Percentiles rank a stretch among this genome's conserved stretches.
These are phyloP conservation scores for Miltochrista miniata DNA, from an alignment of 2,888 invertebrate genomes.

Conservation along the genomic window DNA sequence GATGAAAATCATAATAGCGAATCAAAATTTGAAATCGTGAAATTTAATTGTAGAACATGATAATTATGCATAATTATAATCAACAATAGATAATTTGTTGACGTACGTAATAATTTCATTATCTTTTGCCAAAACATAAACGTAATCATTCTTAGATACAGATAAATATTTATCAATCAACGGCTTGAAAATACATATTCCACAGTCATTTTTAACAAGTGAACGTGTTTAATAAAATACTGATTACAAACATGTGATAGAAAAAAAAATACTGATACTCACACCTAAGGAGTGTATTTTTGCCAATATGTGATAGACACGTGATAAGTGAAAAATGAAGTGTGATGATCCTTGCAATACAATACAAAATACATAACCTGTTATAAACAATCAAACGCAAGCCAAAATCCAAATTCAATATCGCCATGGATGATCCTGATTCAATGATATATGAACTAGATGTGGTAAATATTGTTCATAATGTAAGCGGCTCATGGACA, in stretches of 20 bases:
- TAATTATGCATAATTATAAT: not conserved
- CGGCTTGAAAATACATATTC: slow-evolving; percentile 17
- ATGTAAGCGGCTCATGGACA: slow-evolving; percentile 33
- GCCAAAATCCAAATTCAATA: no score
- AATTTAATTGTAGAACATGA: not conserved
- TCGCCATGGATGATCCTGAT: not conserved
- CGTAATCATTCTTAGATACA: slow-evolving; percentile 36
- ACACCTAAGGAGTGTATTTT: not conserved
- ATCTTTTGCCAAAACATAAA: slow-evolving; percentile 31
- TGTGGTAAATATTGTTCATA: slow-evolving; percentile 32
- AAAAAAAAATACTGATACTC: not conserved
- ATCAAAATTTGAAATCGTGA: no score
- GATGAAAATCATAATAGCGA: no score
- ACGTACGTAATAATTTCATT: not conserved
- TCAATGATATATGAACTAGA: slow-evolving; percentile 24
- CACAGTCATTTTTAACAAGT: slow-evolving; percentile 18
- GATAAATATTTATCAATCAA: slow-evolving; percentile 22
- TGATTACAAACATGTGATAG: not conserved
- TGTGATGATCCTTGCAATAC: no score
- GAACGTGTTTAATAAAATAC: slow-evolving; percentile 14
- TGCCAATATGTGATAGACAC: not conserved
- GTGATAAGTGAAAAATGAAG: not conserved
- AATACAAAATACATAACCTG: no score
- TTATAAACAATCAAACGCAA: no score
- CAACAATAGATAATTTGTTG: not conserved